phyloP scores from a whole-genome alignment of 37 sponge, comb jelly and placozoan species.

The Beroe ovata region DNA sequence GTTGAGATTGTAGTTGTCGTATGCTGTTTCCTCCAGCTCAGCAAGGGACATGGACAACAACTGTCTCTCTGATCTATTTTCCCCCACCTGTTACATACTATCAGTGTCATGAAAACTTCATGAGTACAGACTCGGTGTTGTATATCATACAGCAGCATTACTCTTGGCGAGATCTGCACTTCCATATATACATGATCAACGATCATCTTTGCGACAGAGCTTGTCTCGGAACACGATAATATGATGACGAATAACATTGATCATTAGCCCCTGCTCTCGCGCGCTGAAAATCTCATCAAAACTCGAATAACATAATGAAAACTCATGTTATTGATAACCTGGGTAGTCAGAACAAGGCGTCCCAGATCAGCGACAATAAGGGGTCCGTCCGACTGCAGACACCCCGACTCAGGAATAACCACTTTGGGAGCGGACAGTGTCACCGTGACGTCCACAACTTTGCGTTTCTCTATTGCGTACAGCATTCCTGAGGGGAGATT shows the following conservation, averaged over 20 bases:
- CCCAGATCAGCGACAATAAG: conserved; percentile 62
- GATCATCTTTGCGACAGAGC: too few relatives aligned
- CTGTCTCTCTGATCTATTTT: not conserved
- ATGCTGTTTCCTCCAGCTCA: conserved; percentile 43
- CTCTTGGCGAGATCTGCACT: too few relatives aligned
- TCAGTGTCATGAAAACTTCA: not conserved
- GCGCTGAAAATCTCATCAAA: not conserved
- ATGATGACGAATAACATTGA: too few relatives aligned
- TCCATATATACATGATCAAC: too few relatives aligned
- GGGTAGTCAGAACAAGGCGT: conserved; percentile 34
- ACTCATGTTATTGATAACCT: not conserved
- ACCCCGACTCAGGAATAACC: conserved; percentile 16
- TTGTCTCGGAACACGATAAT: too few relatives aligned
- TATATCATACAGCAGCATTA: too few relatives aligned
- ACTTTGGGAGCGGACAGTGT: conserved; percentile 50
- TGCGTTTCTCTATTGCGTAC: conserved; percentile 64
- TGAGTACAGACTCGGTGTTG: too few relatives aligned
- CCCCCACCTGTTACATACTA: conserved; percentile 2
- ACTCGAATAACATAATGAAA: not conserved
- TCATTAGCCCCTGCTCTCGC: too few relatives aligned
- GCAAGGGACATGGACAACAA: conserved; percentile 44
- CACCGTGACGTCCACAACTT: conserved; percentile 27
- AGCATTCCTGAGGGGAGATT: conserved; percentile 13
- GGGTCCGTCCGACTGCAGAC: not conserved
- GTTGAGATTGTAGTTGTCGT: conserved; percentile 48